These are phyloP conservation scores for Rhamphomyia laevipes DNA, from an alignment of 2,888 invertebrate species.

Conservation along the genomic window DNA sequence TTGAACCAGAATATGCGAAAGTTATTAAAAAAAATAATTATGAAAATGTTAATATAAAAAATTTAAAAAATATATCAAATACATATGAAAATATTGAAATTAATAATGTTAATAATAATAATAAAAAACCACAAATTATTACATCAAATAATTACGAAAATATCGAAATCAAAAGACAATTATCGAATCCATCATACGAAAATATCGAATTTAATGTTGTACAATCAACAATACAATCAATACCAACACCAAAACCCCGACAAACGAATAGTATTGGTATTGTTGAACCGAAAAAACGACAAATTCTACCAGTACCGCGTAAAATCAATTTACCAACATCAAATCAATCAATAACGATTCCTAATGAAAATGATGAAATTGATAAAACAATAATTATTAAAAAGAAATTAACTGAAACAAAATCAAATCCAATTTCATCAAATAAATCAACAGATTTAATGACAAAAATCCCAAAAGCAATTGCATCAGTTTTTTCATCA, in stretches of 20 bases:
- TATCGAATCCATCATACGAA: not conserved
- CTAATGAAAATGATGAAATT: not conserved
- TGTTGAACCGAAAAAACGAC: conserved; percentile 32
- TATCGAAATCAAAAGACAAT: conserved; percentile 20
- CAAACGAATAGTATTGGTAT: conserved; percentile 14
- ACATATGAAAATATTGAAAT: conserved; percentile 10
- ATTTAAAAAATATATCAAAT: conserved; percentile 20
- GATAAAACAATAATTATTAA: not conserved
- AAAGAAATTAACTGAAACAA: conserved; percentile 9
- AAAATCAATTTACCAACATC: conserved; percentile 26
- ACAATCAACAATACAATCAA: conserved; percentile 8
- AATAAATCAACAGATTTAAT: conserved; percentile 18
- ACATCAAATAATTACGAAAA: conserved; percentile 32
- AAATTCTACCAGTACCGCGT: conserved; percentile 33
- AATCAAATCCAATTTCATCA: conserved; percentile 2
- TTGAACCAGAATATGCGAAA: conserved; percentile 25
- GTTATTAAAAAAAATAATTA: conserved; percentile 22
- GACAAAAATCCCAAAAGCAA: conserved; percentile 35
- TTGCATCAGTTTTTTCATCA: conserved; percentile 20
- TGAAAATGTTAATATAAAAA: conserved; percentile 32
- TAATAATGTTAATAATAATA: not conserved
- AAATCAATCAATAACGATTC: conserved; percentile 18
- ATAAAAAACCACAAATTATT: not conserved
- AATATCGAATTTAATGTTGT: conserved; percentile 1
- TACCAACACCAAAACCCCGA: conserved; percentile 32